phyloP scores from a whole-genome alignment of 2,797 vertebrate species.

The Muscicapa comitata region DNA sequence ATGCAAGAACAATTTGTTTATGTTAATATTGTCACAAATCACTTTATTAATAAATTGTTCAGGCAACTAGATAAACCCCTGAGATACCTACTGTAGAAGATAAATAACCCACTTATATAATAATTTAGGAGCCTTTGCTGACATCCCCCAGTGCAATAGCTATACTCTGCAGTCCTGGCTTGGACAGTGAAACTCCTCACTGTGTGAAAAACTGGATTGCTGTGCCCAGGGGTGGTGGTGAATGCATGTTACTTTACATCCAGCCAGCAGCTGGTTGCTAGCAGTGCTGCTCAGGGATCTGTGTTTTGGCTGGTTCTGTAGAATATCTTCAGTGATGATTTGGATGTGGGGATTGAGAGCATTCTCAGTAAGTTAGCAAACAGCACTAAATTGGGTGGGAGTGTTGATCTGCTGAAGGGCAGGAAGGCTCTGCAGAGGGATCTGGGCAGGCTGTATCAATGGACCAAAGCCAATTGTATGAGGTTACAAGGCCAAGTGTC shows the following conservation, averaged over 20 bases:
- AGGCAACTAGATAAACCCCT: not conserved
- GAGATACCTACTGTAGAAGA: not conserved
- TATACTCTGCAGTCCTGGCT: not conserved
- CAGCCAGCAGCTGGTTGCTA: not conserved
- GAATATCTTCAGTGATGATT: not conserved
- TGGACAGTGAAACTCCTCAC: not conserved
- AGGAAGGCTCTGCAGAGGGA: not conserved
- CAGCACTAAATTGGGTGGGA: not conserved
- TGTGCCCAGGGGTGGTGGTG: not conserved
- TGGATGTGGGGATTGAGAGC: not conserved
- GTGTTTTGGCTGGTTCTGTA: not conserved
- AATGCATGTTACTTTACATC: not conserved
- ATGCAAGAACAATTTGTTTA: not conserved
- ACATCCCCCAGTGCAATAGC: not conserved
- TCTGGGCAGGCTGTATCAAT: rapidly evolving
- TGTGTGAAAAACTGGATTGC: not conserved
- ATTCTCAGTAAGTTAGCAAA: not conserved
- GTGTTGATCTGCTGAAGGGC: not conserved
- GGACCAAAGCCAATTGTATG: no score
- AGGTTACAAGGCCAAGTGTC: not conserved
- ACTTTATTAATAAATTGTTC: not conserved
- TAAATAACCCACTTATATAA: not conserved
- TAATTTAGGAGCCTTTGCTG: not conserved
- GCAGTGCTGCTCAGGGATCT: not conserved
- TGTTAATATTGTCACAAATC: not conserved